These are phyloP conservation scores for Mormyrops boulengeri DNA, from an alignment of 2,797 vertebrate genomes.

Conservation along the genomic window DNA sequence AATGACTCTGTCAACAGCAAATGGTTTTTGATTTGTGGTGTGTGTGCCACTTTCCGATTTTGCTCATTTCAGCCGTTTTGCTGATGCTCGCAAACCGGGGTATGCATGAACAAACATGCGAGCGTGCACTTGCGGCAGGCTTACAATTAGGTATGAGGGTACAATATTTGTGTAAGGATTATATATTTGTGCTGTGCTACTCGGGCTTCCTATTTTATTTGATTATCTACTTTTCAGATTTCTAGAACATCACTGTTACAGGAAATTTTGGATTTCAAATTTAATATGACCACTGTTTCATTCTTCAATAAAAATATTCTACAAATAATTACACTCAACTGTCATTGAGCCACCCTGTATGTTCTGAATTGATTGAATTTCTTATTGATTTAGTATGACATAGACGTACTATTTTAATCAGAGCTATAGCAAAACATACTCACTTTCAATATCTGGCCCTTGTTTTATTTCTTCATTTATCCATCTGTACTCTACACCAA, in stretches of 20 bases:
- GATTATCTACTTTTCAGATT: background rate
- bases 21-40: constrained; percentile 64
- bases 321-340: background rate
- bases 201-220: background rate
- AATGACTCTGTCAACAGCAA: constrained; percentile 68
- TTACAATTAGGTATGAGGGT: background rate
- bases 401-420: background rate
- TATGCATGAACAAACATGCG: background rate
- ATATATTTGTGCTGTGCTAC: background rate
- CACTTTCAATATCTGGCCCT: background rate
- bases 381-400: background rate
- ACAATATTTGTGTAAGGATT: background rate
- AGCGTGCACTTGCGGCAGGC: background rate
- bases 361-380: background rate
- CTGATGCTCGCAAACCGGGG: constrained; percentile 22
- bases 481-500: background rate
- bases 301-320: background rate
- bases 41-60: constrained; percentile 52
- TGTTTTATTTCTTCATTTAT: background rate
- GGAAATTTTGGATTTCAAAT: background rate
- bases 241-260: background rate
- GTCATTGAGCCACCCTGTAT: background rate
- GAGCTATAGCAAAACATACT: background rate
- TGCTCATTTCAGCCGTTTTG: constrained; percentile 49
- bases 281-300: background rate